Evolutionary conservation across 2,888 invertebrate species (phyloP), one percentile per base, ranked within the genome.

Genomic region (Megamerina dolium): DNA sequence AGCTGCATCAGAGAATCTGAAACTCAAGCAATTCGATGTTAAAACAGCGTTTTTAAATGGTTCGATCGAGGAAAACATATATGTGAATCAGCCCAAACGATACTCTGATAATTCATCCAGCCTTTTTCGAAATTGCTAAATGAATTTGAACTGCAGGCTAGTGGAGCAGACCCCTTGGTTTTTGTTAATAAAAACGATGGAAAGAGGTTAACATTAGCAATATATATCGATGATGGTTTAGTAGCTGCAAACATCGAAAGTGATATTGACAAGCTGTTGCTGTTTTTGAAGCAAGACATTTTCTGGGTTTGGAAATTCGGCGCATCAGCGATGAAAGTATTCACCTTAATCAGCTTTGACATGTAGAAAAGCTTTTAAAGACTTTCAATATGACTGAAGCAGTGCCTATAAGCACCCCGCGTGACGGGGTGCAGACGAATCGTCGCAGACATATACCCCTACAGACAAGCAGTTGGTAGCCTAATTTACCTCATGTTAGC

Each of bases 271-370:
- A 38, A 3, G 17, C 51, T 52, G 38, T 27, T 45, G 18, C n/a
- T 37, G 21, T 12, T 14, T 23, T 21, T 6, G 17, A 18, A 3
- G 72, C 18, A 57, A 63, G 21, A 59, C 64, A 20, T 55, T 68
- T 27, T 62, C 40, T 52, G 19, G 52, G 50, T 23, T 33, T 52
- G 16, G 51, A 51, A 46, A 51, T 50, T 27, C 18, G 27, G 27
- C 26, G 27, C 13, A 26, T 10, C 14, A n/a, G n/a, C n/a, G n/a
- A n/a, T n/a, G n/a, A n/a, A n/a, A n/a, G n/a, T n/a, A n/a, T n/a
- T n/a, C n/a, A n/a, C n/a, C n/a, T n/a, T n/a, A n/a, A n/a, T n/a
- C n/a, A n/a, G n/a, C n/a, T n/a, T n/a, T n/a, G n/a, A n/a, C n/a
- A n/a, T n/a, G n/a, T n/a, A n/a, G n/a, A n/a, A n/a, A n/a, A n/a